phyloP scores from a whole-genome alignment of 2,113 vertebrate genomes.

The Heliornis fulica region DNA sequence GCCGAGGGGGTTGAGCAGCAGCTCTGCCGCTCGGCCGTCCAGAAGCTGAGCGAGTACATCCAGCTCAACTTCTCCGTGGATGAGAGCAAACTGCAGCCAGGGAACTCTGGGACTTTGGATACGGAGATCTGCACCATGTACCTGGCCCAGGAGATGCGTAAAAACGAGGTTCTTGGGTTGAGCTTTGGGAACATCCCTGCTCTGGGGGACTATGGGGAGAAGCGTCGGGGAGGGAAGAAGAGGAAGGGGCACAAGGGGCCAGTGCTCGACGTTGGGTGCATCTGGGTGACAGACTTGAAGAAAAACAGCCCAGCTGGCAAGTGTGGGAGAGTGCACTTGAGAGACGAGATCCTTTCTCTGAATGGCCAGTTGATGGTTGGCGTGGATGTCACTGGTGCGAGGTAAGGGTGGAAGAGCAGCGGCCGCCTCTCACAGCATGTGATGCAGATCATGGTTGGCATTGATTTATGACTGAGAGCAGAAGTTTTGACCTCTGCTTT shows the following conservation, averaged over 20 bases:
- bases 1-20: conserved; percentile 65
- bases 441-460: fast-evolving
- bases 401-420: conserved; percentile 69
- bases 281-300: conserved; percentile 95
- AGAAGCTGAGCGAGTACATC: conserved; percentile 92
- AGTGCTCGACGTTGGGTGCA: conserved; percentile 89
- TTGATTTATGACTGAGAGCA: not conserved
- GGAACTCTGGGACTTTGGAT: conserved; percentile 65
- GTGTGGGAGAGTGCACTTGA: conserved; percentile 86
- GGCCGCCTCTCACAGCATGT: fast-evolving
- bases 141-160: conserved; percentile 78
- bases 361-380: conserved; percentile 97
- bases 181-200: conserved; percentile 96
- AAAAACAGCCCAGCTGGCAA: conserved; percentile 87
- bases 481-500: not conserved
- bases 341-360: conserved; percentile 92
- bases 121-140: conserved; percentile 86
- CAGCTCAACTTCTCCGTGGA: conserved; percentile 88
- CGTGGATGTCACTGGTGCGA: conserved; percentile 91
- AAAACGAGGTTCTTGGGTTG: conserved; percentile 82
- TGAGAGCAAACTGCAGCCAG: conserved; percentile 45
- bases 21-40: conserved; percentile 85
- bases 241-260: conserved; percentile 84
- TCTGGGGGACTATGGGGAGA: conserved; percentile 89
- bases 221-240: conserved; percentile 82